phyloP scores from a whole-genome alignment of 2,888 invertebrate species.

The Drosophila tanythrix region DNA sequence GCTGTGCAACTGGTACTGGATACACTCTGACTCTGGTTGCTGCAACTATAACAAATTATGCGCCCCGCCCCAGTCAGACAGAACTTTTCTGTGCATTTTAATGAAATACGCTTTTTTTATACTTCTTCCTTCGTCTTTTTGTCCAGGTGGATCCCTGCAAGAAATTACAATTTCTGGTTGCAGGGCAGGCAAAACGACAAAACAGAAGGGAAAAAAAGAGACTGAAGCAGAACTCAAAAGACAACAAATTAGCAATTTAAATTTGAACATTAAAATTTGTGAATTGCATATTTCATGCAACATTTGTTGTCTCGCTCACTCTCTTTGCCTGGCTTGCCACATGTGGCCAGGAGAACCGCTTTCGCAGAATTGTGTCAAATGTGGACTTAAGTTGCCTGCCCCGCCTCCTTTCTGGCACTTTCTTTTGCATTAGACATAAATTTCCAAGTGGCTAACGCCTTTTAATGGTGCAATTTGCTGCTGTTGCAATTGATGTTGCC shows the following conservation, averaged over 20 bases:
- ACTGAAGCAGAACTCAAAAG: slow-evolving; percentile 12
- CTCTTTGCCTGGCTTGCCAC: slow-evolving; percentile 7
- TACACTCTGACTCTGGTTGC: not conserved
- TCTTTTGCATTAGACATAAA: slow-evolving; percentile 58
- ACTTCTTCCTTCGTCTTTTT: not conserved
- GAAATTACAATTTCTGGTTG: slow-evolving; percentile 43
- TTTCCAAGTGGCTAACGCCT: slow-evolving; percentile 54
- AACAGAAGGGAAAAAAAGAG: slow-evolving; percentile 2
- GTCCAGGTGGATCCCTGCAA: slow-evolving; percentile 31
- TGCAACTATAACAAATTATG: slow-evolving; percentile 47
- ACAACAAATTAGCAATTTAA: slow-evolving; percentile 60
- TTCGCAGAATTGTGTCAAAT: slow-evolving; percentile 57
- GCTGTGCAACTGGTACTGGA: slow-evolving; percentile 10
- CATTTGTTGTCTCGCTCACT: not conserved
- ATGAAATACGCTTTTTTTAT: slow-evolving; percentile 6
- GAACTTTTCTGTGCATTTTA: slow-evolving; percentile 54
- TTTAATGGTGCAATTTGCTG: slow-evolving; percentile 41
- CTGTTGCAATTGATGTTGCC: slow-evolving; percentile 1
- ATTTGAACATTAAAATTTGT: slow-evolving; percentile 11
- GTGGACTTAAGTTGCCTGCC: slow-evolving; percentile 23
- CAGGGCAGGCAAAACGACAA: slow-evolving; percentile 20
- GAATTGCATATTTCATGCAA: slow-evolving; percentile 2
- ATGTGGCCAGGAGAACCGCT: slow-evolving; percentile 15
- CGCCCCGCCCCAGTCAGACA: slow-evolving; percentile 32
- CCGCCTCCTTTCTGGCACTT: slow-evolving; percentile 63